phyloP scores from a whole-genome alignment of 2,888 invertebrate species.

The Lithophane socia region DNA sequence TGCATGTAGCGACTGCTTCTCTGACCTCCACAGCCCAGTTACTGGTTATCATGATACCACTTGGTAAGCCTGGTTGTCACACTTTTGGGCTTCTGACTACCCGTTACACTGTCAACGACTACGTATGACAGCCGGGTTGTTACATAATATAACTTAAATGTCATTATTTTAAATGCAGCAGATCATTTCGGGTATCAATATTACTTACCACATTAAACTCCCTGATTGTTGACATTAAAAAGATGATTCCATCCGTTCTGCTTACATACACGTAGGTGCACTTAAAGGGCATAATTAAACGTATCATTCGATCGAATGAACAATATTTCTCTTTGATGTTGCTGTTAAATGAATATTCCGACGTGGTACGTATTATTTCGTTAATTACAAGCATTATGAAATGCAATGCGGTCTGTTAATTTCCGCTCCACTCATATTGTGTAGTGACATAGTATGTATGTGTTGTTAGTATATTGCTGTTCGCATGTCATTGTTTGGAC shows the following conservation, averaged over 20 bases:
- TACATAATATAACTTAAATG: too few species aligned
- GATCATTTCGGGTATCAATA: conserved; percentile 2
- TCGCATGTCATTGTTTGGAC: conserved; percentile 54
- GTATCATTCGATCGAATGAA: conserved; percentile 80
- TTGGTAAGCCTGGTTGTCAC: too few species aligned
- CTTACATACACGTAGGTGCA: conserved; percentile 42
- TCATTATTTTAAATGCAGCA: neutral
- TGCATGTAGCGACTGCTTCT: too few species aligned
- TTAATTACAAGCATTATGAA: conserved; percentile 85
- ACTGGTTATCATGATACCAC: too few species aligned
- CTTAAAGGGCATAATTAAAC: conserved; percentile 79
- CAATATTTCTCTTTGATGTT: conserved; percentile 84
- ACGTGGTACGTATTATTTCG: conserved; percentile 80
- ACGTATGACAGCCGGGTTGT: too few species aligned
- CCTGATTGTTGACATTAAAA: conserved; percentile 11
- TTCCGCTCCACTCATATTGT: conserved; percentile 72
- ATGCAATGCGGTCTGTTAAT: conserved; percentile 81
- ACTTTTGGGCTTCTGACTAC: too few species aligned
- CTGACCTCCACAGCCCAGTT: too few species aligned
- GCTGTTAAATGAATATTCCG: conserved; percentile 81
- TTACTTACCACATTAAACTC: neutral
- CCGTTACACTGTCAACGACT: too few species aligned
- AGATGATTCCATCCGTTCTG: conserved; percentile 51
- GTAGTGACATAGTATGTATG: conserved; percentile 44
- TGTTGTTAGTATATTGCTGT: conserved; percentile 55